phyloP scores from a whole-genome alignment of 2,888 invertebrate genomes.

The Liodrosophila aerea region DNA sequence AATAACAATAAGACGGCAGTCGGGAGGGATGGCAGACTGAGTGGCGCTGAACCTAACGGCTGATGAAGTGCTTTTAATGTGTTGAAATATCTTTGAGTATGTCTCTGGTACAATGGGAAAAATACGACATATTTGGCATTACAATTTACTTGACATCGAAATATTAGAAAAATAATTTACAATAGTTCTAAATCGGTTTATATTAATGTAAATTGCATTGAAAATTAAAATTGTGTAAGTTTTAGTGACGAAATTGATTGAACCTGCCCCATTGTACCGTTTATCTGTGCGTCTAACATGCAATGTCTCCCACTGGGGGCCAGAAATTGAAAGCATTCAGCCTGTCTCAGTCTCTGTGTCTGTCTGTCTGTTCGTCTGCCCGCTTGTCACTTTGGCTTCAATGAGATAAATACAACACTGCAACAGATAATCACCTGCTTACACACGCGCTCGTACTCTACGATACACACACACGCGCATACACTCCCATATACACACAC shows the following conservation, averaged over 20 bases:
- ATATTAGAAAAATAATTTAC: no score
- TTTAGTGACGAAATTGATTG: no score
- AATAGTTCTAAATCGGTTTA: no score
- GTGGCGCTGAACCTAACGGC: constrained; percentile 30
- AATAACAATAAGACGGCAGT: constrained; percentile 48
- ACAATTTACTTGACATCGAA: no score
- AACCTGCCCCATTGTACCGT: constrained; percentile 35
- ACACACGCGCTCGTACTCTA: constrained; percentile 44
- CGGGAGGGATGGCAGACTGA: constrained; percentile 6
- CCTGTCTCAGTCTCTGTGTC: constrained; percentile 2
- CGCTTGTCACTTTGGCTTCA: constrained; percentile 46
- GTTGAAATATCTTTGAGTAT: constrained; percentile 62
- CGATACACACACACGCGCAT: constrained; percentile 18
- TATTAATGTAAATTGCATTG: no score
- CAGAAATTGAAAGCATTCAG: constrained; percentile 43
- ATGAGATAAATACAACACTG: constrained; percentile 72
- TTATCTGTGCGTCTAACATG: constrained; percentile 22
- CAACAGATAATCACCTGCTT: constrained; percentile 79
- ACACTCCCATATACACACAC: constrained; percentile 13
- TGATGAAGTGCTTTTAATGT: constrained; percentile 62
- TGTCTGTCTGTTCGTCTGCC: constrained; percentile 26
- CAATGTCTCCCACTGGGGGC: constrained; percentile 28
- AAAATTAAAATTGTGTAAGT: no score
- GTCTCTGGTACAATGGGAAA: constrained; percentile 47
- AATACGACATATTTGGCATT: not conserved